Evolutionary conservation across 2,113 vertebrate species (phyloP), one percentile per base, ranked within the genome.

Genomic region (Macheiramphus alcinus): DNA sequence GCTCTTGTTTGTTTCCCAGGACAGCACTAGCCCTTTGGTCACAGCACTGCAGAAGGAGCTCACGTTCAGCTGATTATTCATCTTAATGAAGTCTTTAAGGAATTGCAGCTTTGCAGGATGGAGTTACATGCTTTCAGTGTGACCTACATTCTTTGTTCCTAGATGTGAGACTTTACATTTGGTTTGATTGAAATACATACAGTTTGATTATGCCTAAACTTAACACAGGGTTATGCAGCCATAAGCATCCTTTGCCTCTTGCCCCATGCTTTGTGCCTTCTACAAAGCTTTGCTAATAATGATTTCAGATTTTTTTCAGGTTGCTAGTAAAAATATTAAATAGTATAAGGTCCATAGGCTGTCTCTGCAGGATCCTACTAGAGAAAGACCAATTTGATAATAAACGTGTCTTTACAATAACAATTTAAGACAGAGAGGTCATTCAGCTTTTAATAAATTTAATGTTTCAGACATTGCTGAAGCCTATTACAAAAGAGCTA

Each of bases 11-110:
- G 84, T 81, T 95, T 95, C 94, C 86, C 92, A 95, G 93, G 93
- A 76, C 85, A 91, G 71, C 81, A 92, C 45, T 34, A 91, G 93
- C 80, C 80, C 88, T 91, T 94, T 70, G 94, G 91, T 91, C 93
- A 87, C 76, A 89, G 80, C 80, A 53, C 80, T 94, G 91, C 83
- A 93, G 88, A 96, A 97, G 91, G 80, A 97, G 90, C 94, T 94
- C 96, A 94, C 45, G 0, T 96, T 96, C 83, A 94, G 88, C 76
- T 97, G 96, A 97, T 97, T 97, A 97, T 94, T 96, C 91, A 96
- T 96, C 96, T 94, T 96, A 96, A 97, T 94, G 83, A 95, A 97
- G 93, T 89, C 95, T 97, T 97, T 95, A 92, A 34, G 17, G 97
- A 94, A 96, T 91, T 95, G 88, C 91, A 95, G 95, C 95, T 95